Evolutionary conservation across 1,140 invertebrate species (phyloP).

Genomic region (Pemphigus obesinymphae): DNA sequence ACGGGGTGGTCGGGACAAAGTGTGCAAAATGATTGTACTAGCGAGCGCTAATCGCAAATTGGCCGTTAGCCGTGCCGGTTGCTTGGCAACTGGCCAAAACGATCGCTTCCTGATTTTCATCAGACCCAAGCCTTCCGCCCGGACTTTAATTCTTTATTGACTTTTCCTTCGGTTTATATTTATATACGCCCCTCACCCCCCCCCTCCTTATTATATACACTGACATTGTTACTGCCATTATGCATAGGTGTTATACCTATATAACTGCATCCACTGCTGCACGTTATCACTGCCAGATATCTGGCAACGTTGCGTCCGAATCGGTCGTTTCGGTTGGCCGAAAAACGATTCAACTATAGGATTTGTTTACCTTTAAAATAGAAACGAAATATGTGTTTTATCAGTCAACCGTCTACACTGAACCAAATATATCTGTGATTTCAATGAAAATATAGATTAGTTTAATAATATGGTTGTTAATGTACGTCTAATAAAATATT

Average conservation of each 20-base stretch:
- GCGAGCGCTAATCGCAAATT: constrained; percentile 34
- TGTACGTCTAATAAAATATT: no score
- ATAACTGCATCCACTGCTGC: neutral
- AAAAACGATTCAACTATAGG: neutral
- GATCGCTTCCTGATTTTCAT: constrained; percentile 34
- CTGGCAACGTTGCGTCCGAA: neutral
- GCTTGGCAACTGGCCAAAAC: constrained; percentile 35
- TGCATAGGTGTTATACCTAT: neutral
- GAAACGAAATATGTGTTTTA: no score
- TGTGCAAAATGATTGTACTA: constrained; percentile 37
- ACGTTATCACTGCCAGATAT: neutral
- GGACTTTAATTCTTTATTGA: constrained; percentile 35
- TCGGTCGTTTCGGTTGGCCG: neutral
- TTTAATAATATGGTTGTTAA: no score
- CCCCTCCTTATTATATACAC: no score
- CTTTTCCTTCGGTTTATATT: neutral
- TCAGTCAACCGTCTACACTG: no score
- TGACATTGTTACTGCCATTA: neutral
- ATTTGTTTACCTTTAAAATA: no score
- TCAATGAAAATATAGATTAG: no score
- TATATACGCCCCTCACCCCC: no score
- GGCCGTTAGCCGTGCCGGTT: constrained; percentile 36
- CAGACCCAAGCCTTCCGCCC: neutral
- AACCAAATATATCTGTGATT: no score
- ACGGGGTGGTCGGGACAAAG: constrained; percentile 14